Evolutionary conservation across 2,113 vertebrate species (phyloP), one percentile per base, ranked within the genome.

Genomic region (Rhinopomastus cyanomelas): DNA sequence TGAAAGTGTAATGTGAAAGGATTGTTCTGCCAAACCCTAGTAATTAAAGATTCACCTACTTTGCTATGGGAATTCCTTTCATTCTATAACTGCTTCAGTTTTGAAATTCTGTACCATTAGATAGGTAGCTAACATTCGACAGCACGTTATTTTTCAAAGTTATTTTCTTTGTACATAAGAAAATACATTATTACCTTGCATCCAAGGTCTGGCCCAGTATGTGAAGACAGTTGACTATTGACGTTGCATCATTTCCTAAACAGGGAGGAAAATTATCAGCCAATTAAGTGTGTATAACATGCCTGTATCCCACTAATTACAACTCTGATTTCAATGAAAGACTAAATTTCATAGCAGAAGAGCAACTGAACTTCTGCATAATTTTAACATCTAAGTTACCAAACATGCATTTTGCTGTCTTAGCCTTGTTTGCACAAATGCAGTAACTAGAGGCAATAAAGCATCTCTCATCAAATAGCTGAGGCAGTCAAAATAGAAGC

Each of bases 201-300:
- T 99, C 99, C 92, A 99, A 97, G 23, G 99, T 99, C 95, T 99
- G 99, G 85, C 98, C 99, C 94, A 99, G 94, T 83, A 99, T 99
- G 92, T 99, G 99, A 92, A 99, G 98, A 93, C 99, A 99, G 97
- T 99, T 99, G 94, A 99, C 98, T 27, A 99, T 99, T 56, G 99
- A 99, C 7, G 98, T 98, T 42, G 99, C 98, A 93, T 99, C 98
- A 22, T 98, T 99, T 81, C 99, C 99, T 99, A 96, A 83, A 93
- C 39, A 84, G n/a, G n/a, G 89, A 95, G 53, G 23, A 96, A 91
- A 93, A 89, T 44, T 44, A 84, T 46, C 9, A 44, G 78, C 68
- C 36, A 95, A 57, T 82, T 64, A 81, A 77, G 29, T 44, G 37
- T 80, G 55, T 44, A 88, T 36, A 79, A 62, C 2, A 1, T 29